A percentile compares a stretch with the other conserved stretches of the same genome.
phyloP scores from a whole-genome alignment of 30 jellyfish, hydroid and myxozoan genomes.

The Cassiopea xamachana region DNA sequence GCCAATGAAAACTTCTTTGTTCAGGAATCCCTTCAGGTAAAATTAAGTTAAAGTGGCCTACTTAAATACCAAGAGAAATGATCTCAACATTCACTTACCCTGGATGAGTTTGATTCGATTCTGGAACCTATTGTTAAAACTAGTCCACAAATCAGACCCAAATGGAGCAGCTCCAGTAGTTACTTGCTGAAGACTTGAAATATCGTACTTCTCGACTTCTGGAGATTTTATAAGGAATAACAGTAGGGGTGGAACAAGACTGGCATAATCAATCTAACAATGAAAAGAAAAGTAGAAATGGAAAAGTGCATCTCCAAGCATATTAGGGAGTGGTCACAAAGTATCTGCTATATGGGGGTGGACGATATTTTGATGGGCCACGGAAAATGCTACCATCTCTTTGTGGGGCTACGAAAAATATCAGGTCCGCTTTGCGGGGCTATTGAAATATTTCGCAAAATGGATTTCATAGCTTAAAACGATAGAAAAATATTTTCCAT shows the following conservation, averaged over 20 bases:
- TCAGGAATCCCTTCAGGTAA: too few relatives aligned
- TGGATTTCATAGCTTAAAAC: too few relatives aligned
- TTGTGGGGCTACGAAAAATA: too few relatives aligned
- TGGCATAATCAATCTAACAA: constrained; percentile 61
- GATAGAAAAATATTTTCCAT: too few relatives aligned
- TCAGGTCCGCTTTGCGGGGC: too few relatives aligned
- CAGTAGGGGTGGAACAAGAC: constrained; percentile 91
- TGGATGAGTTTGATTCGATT: constrained; percentile 43
- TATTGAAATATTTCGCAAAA: too few relatives aligned
- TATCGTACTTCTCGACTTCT: constrained; percentile 72
- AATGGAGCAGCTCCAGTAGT: constrained; percentile 95
- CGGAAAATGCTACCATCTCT: too few relatives aligned
- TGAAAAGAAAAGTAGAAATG: not conserved
- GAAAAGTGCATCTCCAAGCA: too few relatives aligned
- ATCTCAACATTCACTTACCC: constrained; percentile 18
- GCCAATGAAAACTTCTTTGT: too few relatives aligned
- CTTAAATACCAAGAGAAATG: not conserved
- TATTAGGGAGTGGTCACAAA: not conserved
- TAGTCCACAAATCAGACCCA: constrained; percentile 65
- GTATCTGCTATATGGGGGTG: not conserved
- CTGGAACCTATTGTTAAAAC: constrained; percentile 31
- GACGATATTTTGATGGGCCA: not conserved
- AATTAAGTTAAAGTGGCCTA: too few relatives aligned
- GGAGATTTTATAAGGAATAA: constrained; percentile 79
- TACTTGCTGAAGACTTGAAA: constrained; percentile 49